Percentiles rank a stretch among this genome's conserved stretches.
These are phyloP conservation scores for Pseudanteris insignis DNA, from an alignment of 2,888 invertebrate genomes.

Conservation along the genomic window DNA sequence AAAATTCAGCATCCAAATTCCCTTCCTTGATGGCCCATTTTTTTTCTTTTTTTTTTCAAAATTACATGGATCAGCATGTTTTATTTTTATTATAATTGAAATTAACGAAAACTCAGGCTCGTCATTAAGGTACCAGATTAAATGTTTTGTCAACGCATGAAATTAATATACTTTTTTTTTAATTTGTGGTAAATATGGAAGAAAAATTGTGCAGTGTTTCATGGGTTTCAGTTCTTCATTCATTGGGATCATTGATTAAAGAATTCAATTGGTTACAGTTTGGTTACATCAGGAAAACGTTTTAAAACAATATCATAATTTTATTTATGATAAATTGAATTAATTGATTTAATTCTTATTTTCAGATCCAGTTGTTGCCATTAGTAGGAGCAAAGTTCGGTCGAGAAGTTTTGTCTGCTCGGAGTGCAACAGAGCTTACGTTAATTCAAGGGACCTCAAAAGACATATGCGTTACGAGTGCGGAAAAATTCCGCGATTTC, in stretches of 20 bases:
- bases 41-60: too few species aligned
- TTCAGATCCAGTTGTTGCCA: slow-evolving; percentile 36
- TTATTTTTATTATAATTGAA: background rate
- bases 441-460: slow-evolving; percentile 44
- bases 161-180: background rate
- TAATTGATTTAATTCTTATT: slow-evolving; percentile 29
- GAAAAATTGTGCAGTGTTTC: too few species aligned
- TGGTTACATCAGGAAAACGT: slow-evolving; percentile 1
- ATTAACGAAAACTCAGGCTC: background rate
- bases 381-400: slow-evolving; percentile 30
- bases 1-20: slow-evolving; percentile 2
- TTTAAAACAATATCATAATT: background rate
- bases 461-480: slow-evolving; percentile 57
- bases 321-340: slow-evolving; percentile 9
- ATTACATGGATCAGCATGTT: background rate
- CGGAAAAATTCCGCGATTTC: slow-evolving; percentile 61
- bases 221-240: slow-evolving; percentile 35
- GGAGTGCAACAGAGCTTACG: slow-evolving; percentile 42
- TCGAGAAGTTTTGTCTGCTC: slow-evolving; percentile 44
- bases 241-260: slow-evolving; percentile 31
- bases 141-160: slow-evolving; percentile 25
- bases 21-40: background rate
- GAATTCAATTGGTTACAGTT: background rate
- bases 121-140: background rate
- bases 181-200: too few species aligned